phyloP scores from a whole-genome alignment of 2,888 invertebrate species.

The Epinotia ramella region DNA sequence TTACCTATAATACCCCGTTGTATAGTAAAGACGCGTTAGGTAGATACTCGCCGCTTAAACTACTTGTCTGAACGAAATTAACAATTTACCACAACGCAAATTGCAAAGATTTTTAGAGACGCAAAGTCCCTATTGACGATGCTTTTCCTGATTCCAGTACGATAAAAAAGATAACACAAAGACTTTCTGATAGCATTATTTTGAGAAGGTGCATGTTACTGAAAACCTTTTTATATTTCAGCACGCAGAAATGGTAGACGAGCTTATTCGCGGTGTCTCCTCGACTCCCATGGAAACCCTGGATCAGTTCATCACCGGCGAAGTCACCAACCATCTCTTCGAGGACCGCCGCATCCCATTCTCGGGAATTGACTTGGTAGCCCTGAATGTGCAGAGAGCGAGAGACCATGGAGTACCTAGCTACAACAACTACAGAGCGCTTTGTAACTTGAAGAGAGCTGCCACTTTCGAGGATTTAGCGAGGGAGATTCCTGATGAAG shows the following conservation, averaged over 20 bases:
- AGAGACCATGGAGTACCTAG: constrained; percentile 95
- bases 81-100: no score
- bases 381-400: constrained; percentile 94
- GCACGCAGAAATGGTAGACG: constrained; percentile 92
- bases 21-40: no score
- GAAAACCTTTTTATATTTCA: constrained; percentile 49
- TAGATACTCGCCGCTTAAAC: no score
- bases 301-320: constrained; percentile 97
- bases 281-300: constrained; percentile 97
- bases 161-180: background rate
- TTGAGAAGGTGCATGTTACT: background rate
- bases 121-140: no score
- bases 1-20: no score
- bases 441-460: constrained; percentile 95
- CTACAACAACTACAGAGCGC: constrained; percentile 95
- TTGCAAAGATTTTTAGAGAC: no score
- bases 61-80: no score
- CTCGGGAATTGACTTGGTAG: constrained; percentile 96
- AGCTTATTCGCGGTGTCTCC: constrained; percentile 93
- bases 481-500: constrained; percentile 94
- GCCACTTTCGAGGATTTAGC: constrained; percentile 93
- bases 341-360: constrained; percentile 95
- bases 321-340: constrained; percentile 97
- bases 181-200: background rate
- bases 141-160: no score